Percentiles rank a stretch among this genome's conserved stretches.
phyloP scores from a whole-genome alignment of 1,140 invertebrate species.

The Calephelis nemesis region DNA sequence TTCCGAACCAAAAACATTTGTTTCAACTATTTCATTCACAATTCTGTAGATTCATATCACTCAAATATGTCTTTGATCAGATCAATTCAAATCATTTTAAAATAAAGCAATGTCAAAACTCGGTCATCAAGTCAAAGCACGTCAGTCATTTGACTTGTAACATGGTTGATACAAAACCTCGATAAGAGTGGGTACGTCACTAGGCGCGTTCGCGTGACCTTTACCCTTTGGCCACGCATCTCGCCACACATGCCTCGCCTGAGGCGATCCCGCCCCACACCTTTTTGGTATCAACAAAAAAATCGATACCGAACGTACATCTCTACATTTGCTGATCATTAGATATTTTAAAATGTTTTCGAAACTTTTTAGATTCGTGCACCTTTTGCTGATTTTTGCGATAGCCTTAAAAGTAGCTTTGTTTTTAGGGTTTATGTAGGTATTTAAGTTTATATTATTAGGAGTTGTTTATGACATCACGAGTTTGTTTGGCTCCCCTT shows the following conservation, averaged over 20 bases:
- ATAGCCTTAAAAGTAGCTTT: no score
- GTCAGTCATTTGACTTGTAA: neutral
- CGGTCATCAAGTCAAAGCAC: constrained; percentile 4
- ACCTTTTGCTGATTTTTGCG: no score
- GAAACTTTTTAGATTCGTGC: constrained; percentile 12
- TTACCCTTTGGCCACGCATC: constrained; percentile 58
- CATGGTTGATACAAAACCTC: constrained; percentile 21
- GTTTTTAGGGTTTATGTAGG: no score
- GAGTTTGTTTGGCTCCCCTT: no score
- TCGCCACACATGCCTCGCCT: constrained; percentile 53
- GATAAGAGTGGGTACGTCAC: constrained; percentile 36
- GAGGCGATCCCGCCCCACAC: constrained; percentile 62
- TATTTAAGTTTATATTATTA: no score
- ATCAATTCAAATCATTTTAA: no score
- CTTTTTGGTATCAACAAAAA: constrained; percentile 64
- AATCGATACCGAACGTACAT: constrained; percentile 51
- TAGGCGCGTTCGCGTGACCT: constrained; percentile 60
- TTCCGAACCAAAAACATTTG: neutral
- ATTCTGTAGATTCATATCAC: no score
- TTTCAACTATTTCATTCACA: no score
- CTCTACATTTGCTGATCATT: constrained; percentile 40
- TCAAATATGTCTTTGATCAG: no score
- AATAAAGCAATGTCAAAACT: neutral
- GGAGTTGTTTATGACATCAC: no score
- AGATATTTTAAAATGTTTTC: constrained; percentile 24